Base-by-base conservation (phyloP, 2,888 invertebrate genomes). In the Metopia argyrocephala region DNA sequence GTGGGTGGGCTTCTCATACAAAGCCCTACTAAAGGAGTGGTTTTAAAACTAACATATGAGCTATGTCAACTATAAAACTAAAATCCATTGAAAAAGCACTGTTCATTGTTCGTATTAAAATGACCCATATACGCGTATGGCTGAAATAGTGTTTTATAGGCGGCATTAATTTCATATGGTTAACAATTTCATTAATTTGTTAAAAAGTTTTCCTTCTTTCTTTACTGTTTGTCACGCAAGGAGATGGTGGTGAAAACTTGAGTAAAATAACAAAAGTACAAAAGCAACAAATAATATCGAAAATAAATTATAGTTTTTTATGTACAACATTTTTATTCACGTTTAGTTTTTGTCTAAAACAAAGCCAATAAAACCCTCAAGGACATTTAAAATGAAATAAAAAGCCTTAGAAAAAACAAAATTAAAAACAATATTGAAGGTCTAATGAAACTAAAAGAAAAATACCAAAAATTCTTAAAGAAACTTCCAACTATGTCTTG, bases 151-250 rank as follows among this genome's bases (percentile, higher is more conserved):
- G n/a, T 56, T 64, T 28, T 31, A 48, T 28, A 48, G 28, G n/a
- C 45, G 45, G 31, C 65, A 62, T 52, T 54, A 52, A 20, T 54
- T 62, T 54, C 23, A 62, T 25, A 48, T 59, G 62, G 75, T 75
- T 59, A 79, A 76, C 75, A 71, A 62, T 62, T 56, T 71, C 66
- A 79, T 76, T 79, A 76, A 76, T 76, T 69, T 76, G 56, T 71
- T 66, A 59, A 28, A 74, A 25, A 61, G 20, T 38, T 38, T 68
- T 57, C 65, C 50, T 7, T 56, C 38, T 48, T 18, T 20, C n/a
- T 65, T 57, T 28, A 57, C 21, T 75, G 20, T 66, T 12, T 66
- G 66, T 15, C 66, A 75, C 54, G 31, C 31, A 68, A 66, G 46
- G 21, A 61, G 31, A 57, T 66, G 38, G 27, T 52, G 31, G 66